A percentile compares a stretch with the other conserved stretches of the same genome.
Evolutionary conservation across 1,140 invertebrate genomes (phyloP).

Genomic region (Psilanteris sp.): DNA sequence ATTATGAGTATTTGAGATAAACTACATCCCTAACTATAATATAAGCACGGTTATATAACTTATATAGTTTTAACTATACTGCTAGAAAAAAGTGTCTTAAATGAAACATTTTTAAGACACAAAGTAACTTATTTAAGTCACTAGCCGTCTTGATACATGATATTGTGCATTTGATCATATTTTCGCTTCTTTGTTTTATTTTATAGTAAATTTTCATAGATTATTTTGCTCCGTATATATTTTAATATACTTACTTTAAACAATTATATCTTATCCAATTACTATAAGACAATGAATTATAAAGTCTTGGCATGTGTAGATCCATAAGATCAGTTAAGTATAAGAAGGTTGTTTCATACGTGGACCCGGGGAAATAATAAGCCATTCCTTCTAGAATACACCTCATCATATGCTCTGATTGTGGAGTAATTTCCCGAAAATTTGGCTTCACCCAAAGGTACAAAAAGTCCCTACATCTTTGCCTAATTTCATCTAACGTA

Average conservation of each 20-base stretch:
- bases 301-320: conserved; percentile 67
- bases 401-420: conserved; percentile 78
- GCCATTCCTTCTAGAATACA: conserved; percentile 71
- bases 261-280: conserved; percentile 52
- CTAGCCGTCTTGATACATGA: no score
- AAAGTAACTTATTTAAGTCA: no score
- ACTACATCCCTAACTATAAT: no score
- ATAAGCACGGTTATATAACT: no score
- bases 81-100: no score
- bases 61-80: no score
- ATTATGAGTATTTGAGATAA: no score
- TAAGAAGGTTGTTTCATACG: conserved; percentile 68
- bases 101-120: no score
- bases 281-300: conserved; percentile 62
- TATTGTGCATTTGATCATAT: no score
- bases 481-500: conserved; percentile 72
- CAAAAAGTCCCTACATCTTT: conserved; percentile 74
- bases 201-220: no score
- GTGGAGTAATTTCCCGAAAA: conserved; percentile 67
- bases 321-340: conserved; percentile 69
- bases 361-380: conserved; percentile 67
- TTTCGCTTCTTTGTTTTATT: no score
- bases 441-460: conserved; percentile 74
- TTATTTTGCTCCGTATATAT: no score
- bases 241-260: conserved; percentile 20